Conservation (phyloP, 1,140 invertebrate genomes). For the Eueides isabella region DNA sequence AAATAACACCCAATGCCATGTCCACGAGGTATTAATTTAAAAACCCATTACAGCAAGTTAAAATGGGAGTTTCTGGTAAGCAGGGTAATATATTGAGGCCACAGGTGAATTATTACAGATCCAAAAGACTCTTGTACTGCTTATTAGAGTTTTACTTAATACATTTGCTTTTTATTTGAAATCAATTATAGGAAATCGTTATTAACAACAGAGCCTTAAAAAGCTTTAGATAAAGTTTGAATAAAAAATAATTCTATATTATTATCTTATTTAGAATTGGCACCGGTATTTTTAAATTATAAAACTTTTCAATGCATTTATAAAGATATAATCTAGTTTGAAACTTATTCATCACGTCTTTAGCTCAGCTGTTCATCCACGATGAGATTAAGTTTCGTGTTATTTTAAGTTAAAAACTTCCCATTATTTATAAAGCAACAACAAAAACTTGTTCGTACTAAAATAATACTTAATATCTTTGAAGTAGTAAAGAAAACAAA, state of each 20-base stretch:
- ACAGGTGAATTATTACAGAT: constrained; percentile 55
- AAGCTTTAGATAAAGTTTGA: too few relatives aligned
- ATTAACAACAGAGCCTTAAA: too few relatives aligned
- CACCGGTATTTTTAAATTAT: background rate
- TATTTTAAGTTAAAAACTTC: constrained; percentile 31
- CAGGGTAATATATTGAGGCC: constrained; percentile 55
- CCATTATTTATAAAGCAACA: constrained; percentile 39
- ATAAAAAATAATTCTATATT: too few relatives aligned
- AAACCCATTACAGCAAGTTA: constrained; percentile 69
- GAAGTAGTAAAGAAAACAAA: constrained; percentile 33
- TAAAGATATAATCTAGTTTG: background rate
- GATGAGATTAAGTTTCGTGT: constrained; percentile 14
- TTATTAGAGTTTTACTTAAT: background rate
- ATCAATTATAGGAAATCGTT: background rate
- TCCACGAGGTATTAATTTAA: constrained; percentile 69
- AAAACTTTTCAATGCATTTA: background rate
- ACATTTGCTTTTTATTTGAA: background rate
- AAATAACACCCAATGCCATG: constrained; percentile 56
- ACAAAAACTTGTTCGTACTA: constrained; percentile 28
- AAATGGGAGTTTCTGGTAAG: constrained; percentile 62
- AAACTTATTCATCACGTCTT: constrained; percentile 21
- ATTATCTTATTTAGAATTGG: too few relatives aligned
- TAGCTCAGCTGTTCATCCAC: constrained; percentile 15
- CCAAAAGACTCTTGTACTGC: constrained; percentile 24
- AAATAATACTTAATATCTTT: constrained; percentile 38